Evolutionary conservation across 2,888 invertebrate genomes (phyloP).

Genomic region (Stenodema calcarata): DNA sequence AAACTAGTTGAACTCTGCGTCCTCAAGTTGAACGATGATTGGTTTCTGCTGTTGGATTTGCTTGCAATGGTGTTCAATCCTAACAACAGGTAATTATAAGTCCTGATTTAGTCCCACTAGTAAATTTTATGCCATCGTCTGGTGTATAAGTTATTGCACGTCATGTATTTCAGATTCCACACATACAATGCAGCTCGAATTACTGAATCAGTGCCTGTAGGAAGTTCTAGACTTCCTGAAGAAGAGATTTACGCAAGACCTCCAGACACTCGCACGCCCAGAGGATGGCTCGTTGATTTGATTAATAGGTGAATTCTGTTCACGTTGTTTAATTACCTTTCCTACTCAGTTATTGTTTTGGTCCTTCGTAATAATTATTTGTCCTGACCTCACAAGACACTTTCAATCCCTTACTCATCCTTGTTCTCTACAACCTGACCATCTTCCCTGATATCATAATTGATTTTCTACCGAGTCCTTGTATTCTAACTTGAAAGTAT

Average conservation of each 20-base stretch:
- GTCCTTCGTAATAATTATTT: too few species aligned
- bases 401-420: too few species aligned
- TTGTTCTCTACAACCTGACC: too few species aligned
- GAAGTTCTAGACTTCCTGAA: conserved; percentile 70
- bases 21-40: conserved; percentile 86
- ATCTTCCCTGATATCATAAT: too few species aligned
- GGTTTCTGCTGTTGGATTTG: conserved; percentile 89
- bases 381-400: too few species aligned
- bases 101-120: too few species aligned
- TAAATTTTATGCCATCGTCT: too few species aligned
- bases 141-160: too few species aligned
- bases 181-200: conserved; percentile 80
- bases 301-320: conserved; percentile 75
- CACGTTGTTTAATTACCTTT: neutral
- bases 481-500: too few species aligned
- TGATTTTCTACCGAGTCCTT: too few species aligned
- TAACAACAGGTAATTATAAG: conserved; percentile 88
- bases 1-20: conserved; percentile 92
- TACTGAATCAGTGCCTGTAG: conserved; percentile 73
- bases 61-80: conserved; percentile 94
- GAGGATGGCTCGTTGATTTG: conserved; percentile 95
- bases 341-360: too few species aligned
- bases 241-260: conserved; percentile 77
- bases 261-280: conserved; percentile 81
- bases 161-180: conserved; percentile 72